A percentile compares a stretch with the other conserved stretches of the same genome.
phyloP scores from a whole-genome alignment of 1,140 invertebrate genomes.

The Dinoponera quadriceps region DNA sequence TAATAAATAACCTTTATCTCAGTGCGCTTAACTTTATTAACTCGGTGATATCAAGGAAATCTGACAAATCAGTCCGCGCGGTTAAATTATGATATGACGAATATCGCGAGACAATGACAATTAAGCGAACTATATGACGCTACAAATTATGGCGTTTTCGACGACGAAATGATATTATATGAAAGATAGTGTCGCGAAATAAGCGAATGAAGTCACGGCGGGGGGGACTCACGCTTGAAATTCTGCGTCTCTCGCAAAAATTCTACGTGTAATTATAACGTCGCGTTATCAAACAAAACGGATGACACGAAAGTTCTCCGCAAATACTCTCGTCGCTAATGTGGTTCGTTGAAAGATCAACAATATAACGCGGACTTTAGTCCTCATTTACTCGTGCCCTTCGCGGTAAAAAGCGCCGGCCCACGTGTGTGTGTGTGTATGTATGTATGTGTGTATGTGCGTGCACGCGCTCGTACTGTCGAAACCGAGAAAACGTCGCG shows the following conservation, averaged over 20 bases:
- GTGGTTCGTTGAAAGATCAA: not conserved
- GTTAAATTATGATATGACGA: slow-evolving; percentile 34
- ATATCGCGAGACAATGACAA: slow-evolving; percentile 19
- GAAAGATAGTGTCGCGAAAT: not conserved
- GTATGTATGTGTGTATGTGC: too few species aligned
- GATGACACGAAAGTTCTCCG: not conserved
- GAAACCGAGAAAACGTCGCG: not conserved
- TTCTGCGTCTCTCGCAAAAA: not conserved
- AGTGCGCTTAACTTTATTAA: slow-evolving; percentile 9
- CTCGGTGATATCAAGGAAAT: slow-evolving; percentile 32
- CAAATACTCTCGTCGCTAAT: not conserved
- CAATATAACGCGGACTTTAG: not conserved
- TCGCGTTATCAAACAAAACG: not conserved
- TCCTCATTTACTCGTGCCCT: slow-evolving; percentile 45
- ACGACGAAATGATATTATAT: not conserved
- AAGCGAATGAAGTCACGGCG: not conserved
- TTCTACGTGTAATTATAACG: not conserved
- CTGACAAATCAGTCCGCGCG: slow-evolving; percentile 2
- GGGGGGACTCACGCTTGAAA: not conserved
- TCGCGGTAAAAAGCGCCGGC: not conserved
- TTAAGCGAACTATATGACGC: not conserved
- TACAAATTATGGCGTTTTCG: not conserved
- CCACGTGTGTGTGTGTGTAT: not conserved
- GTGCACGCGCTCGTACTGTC: not conserved
- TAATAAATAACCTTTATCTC: slow-evolving; percentile 47